Evolutionary conservation across 2,113 vertebrate genomes (phyloP), one percentile per base, ranked within the genome.

Genomic region (Odobenus rosmarus): DNA sequence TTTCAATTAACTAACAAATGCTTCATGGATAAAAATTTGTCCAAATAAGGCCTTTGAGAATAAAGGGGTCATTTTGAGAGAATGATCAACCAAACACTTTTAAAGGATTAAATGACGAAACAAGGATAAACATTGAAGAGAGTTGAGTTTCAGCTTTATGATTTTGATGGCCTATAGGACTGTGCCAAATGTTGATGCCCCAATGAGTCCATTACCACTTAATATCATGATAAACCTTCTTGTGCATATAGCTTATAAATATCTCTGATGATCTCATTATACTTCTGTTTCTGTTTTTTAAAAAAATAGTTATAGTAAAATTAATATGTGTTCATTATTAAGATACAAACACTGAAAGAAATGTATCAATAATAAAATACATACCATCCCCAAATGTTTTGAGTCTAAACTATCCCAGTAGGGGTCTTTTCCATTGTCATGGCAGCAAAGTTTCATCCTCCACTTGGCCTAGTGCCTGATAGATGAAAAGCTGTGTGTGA

Each of bases 1-100:
- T 98, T 95, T 97, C 82, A 96, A 71, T 95, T 97, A 97, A 72
- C 80, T 92, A 85, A 95, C 51, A 98, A 95, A 90, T 89, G 39
- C 96, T 96, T 84, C 90, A 85, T 4, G 77, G 42, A 26, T 74
- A 93, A 96, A 88, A 98, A 79, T 33, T 62, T 46, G 24, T 96
- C 16, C 4, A 97, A 94, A 97, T 84, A 82, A 71, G 18, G 87
- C 46, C 49, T 57, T 51, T 31, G 90, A 95, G 95, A 79, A 96
- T 83, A 83, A 84, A 72, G 19, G 21, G 71, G 76, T 94, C 76
- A 93, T 94, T 97, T 71, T 96, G 85, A 89, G 49, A 94, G 42
- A 96, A 96, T 59, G 77, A 72, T 53, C 14, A 61, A 81, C 42
- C 13, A 72, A 59, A 46, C 9, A 95, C 61, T 71, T 96, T 95